Evolutionary conservation across 2,113 vertebrate species (phyloP).

Genomic region (Lasiurus cinereus): DNA sequence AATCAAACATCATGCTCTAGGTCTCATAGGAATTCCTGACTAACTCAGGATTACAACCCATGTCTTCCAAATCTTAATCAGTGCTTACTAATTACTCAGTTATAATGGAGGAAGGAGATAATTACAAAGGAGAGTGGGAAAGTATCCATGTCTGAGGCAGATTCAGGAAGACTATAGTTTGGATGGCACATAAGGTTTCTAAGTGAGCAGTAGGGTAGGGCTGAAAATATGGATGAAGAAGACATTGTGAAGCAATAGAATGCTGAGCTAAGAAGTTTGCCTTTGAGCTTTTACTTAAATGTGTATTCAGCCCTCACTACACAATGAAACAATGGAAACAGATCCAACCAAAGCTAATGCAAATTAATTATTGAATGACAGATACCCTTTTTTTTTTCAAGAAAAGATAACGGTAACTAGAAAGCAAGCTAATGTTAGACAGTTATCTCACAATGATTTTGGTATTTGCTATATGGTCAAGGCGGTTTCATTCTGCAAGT

Average conservation of each 20-base stretch:
- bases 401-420: neutral
- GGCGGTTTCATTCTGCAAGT: neutral
- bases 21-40: neutral
- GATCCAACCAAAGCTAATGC: neutral
- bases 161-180: neutral
- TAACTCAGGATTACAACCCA: neutral
- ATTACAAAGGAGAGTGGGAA: neutral
- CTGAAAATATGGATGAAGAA: neutral
- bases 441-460: neutral
- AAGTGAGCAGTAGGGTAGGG: neutral
- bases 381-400: neutral
- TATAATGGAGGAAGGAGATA: neutral
- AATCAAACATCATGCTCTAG: neutral
- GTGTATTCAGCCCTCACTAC: constrained; percentile 19
- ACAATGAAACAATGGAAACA: constrained; percentile 48
- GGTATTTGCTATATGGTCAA: neutral
- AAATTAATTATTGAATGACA: neutral
- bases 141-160: neutral
- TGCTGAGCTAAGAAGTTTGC: neutral
- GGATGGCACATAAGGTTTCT: neutral
- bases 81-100: neutral
- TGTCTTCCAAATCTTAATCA: neutral
- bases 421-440: neutral
- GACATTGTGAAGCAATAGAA: neutral
- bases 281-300: constrained; percentile 9